Percentiles rank a stretch among this genome's conserved stretches.
Conservation (phyloP, 2,888 invertebrate species). For the Phyto melanocephala region DNA sequence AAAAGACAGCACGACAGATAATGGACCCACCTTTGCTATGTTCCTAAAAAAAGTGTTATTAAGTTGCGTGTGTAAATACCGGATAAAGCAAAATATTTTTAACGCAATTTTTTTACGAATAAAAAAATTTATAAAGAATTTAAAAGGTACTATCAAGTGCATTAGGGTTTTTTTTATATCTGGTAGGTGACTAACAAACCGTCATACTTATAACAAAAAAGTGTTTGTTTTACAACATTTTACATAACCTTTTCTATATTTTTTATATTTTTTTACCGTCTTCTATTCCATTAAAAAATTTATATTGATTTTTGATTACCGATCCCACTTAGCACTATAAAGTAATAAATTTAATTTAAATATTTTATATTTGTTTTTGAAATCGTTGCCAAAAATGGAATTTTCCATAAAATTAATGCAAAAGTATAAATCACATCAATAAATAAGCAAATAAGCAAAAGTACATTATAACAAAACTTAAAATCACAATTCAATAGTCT, state of each 20-base stretch:
- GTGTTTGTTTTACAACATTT: too few species aligned
- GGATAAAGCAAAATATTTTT: conserved; percentile 12
- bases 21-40: conserved; percentile 35
- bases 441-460: conserved; percentile 34
- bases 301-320: too few species aligned
- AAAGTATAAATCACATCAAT: conserved; percentile 51
- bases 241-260: too few species aligned
- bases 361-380: too few species aligned
- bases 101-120: conserved; percentile 10
- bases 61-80: conserved; percentile 33
- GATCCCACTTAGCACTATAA: too few species aligned
- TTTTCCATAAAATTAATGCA: conserved; percentile 43
- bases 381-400: too few species aligned
- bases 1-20: background rate
- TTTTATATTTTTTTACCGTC: too few species aligned
- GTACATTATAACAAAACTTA: background rate
- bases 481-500: conserved; percentile 4
- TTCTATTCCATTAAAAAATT: too few species aligned
- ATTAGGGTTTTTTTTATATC: conserved; percentile 1
- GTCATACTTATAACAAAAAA: too few species aligned
- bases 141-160: background rate
- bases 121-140: background rate
- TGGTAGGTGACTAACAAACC: too few species aligned
- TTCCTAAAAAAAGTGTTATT: background rate
- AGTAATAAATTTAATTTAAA: conserved; percentile 43